A percentile compares a stretch with the other conserved stretches of the same genome.
Evolutionary conservation across 2,888 invertebrate genomes (phyloP).

Genomic region (Apamea crenata): DNA sequence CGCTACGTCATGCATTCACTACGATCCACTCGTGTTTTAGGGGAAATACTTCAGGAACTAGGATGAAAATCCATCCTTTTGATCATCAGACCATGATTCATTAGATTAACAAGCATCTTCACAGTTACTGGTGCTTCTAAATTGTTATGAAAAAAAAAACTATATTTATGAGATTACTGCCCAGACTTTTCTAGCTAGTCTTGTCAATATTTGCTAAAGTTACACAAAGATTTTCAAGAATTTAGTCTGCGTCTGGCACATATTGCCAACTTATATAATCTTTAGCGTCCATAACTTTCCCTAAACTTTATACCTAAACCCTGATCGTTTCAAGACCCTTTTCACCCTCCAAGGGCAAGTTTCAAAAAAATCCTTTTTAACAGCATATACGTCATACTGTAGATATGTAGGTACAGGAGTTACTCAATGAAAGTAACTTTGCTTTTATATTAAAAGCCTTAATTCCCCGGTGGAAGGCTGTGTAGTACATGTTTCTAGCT

Average conservation of each 20-base stretch:
- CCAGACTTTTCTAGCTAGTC: too few species aligned
- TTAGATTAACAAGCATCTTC: neutral
- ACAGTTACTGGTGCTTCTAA: neutral
- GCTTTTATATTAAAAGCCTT: slow-evolving; percentile 67
- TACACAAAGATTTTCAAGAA: slow-evolving; percentile 13
- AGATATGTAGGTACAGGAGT: slow-evolving; percentile 43
- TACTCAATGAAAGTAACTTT: slow-evolving; percentile 64
- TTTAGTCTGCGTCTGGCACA: slow-evolving; percentile 16
- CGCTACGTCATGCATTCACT: too few species aligned
- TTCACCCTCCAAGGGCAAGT: slow-evolving; percentile 16
- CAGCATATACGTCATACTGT: slow-evolving; percentile 35
- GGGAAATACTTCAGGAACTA: neutral
- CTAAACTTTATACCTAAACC: slow-evolving; percentile 28
- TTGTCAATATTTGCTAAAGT: slow-evolving; percentile 25
- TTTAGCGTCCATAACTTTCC: slow-evolving; percentile 18
- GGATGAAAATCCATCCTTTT: neutral
- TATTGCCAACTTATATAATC: slow-evolving; percentile 16
- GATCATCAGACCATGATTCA: neutral
- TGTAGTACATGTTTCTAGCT: slow-evolving; percentile 44
- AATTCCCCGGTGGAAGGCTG: slow-evolving; percentile 61
- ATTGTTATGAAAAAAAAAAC: neutral
- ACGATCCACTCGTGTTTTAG: neutral
- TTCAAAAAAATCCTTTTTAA: slow-evolving; percentile 42
- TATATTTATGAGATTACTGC: too few species aligned
- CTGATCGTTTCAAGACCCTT: slow-evolving; percentile 28